Conservation (phyloP, 2,113 vertebrate species). For the Grus americana region DNA sequence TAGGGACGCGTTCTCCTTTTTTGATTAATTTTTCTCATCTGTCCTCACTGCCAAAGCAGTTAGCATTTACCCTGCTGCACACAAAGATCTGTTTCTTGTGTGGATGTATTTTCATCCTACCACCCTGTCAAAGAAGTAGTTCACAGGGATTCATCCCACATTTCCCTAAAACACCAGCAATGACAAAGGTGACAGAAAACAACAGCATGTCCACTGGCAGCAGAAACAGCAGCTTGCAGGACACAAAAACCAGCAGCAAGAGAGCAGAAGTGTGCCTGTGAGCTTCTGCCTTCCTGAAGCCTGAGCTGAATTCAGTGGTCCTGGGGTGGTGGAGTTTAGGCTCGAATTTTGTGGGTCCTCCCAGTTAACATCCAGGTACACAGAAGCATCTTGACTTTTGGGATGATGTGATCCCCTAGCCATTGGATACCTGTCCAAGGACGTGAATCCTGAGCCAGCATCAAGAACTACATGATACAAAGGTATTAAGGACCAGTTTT, state of each 20-base stretch:
- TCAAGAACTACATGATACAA: background rate
- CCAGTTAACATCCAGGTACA: background rate
- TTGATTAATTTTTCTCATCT: background rate
- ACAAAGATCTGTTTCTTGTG: background rate
- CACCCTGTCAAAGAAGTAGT: rapidly evolving
- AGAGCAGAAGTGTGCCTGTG: background rate
- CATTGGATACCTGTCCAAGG: background rate
- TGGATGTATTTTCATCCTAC: background rate
- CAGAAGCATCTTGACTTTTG: conserved; percentile 9
- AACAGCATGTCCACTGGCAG: background rate
- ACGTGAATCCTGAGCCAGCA: background rate
- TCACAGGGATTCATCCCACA: background rate
- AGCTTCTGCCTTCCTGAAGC: background rate
- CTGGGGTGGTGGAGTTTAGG: background rate
- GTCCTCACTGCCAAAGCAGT: background rate
- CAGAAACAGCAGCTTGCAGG: background rate
- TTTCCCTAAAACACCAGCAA: background rate
- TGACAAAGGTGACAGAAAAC: background rate
- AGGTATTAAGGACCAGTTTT: conserved; percentile 21
- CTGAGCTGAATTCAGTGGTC: background rate
- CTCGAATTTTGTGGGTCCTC: background rate
- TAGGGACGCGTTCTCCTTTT: background rate
- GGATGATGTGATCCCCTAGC: background rate
- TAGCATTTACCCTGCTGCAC: background rate
- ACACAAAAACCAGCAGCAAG: background rate